A percentile compares a stretch with the other conserved stretches of the same genome.
Conservation (phyloP, 2,113 vertebrate species). For the Struthidea cinerea region DNA sequence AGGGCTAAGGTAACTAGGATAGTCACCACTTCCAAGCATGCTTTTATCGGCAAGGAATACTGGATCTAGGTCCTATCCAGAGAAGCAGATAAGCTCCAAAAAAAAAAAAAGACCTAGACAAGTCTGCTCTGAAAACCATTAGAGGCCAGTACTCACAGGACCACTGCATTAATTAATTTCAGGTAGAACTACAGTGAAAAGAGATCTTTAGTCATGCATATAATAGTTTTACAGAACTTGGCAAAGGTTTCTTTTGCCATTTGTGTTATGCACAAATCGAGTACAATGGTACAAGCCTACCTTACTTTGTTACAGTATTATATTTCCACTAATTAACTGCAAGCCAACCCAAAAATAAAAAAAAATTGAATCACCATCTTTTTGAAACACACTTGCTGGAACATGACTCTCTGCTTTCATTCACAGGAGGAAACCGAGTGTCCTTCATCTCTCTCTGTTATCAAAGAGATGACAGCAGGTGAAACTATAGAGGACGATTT, state of each 20-base stretch:
- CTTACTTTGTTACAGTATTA: not conserved
- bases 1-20: not conserved
- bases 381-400: not conserved
- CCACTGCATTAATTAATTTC: not conserved
- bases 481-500: conserved; percentile 76
- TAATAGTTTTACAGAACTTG: not conserved
- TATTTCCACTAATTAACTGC: not conserved
- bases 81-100: not conserved
- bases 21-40: not conserved
- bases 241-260: not conserved
- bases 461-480: conserved; percentile 74
- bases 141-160: not conserved
- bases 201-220: not conserved
- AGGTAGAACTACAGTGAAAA: not conserved
- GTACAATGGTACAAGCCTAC: not conserved
- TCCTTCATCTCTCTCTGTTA: conserved; percentile 84
- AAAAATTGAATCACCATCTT: not conserved
- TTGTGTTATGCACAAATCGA: not conserved
- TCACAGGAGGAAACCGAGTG: conserved; percentile 84
- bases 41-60: not conserved
- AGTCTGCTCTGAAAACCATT: not conserved
- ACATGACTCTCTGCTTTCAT: conserved; percentile 44
- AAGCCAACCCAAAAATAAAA: not conserved
- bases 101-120: not conserved
- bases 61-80: not conserved